A percentile compares a stretch with the other conserved stretches of the same genome.
phyloP scores from a whole-genome alignment of 2,888 invertebrate genomes.

The Ophion costatus region DNA sequence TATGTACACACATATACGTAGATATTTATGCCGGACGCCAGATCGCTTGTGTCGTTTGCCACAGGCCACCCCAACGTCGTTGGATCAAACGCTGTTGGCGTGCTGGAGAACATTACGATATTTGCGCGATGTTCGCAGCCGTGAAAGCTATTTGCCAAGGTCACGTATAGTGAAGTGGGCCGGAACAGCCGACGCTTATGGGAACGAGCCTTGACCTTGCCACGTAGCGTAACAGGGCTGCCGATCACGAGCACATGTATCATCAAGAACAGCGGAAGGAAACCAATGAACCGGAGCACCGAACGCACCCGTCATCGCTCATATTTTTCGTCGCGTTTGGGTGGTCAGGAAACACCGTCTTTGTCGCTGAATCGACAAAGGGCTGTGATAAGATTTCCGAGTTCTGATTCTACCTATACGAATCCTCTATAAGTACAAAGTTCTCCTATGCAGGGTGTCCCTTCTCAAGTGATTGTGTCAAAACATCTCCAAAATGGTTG shows the following conservation, averaged over 20 bases:
- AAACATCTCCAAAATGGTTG: no score
- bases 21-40: not conserved
- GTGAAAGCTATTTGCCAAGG: slow-evolving; percentile 42
- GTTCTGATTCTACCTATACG: not conserved
- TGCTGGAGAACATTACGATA: slow-evolving; percentile 52
- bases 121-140: slow-evolving; percentile 22
- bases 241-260: slow-evolving; percentile 6
- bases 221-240: not conserved
- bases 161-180: slow-evolving; percentile 5
- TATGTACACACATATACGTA: not conserved
- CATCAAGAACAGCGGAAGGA: slow-evolving; percentile 6
- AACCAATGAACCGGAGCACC: not conserved
- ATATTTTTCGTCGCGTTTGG: not conserved
- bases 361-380: no score
- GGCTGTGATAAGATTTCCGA: not conserved
- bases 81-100: slow-evolving; percentile 24
- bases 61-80: slow-evolving; percentile 20
- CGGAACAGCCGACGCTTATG: not conserved
- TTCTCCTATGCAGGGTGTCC: no score
- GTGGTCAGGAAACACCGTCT: no score
- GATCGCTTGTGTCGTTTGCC: slow-evolving; percentile 52
- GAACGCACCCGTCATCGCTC: not conserved
- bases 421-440: no score
- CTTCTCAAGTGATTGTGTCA: no score
- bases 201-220: slow-evolving; percentile 39